phyloP scores from a whole-genome alignment of 1,140 invertebrate genomes.

The Drosophila rufa region DNA sequence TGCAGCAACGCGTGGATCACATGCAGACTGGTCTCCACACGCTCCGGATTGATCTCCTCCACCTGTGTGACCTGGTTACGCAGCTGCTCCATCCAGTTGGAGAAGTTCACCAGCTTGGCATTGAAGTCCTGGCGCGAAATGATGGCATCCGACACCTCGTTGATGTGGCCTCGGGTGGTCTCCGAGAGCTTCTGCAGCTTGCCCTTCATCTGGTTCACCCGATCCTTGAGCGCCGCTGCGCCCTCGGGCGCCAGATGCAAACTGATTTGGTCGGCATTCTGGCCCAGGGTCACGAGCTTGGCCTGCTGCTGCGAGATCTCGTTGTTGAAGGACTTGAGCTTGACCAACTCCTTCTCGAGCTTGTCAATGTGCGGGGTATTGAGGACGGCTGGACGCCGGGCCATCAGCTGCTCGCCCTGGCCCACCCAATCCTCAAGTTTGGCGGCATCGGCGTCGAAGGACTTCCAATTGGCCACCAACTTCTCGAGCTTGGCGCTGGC shows the following conservation, averaged over 20 bases:
- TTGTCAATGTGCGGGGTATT: conserved; percentile 90
- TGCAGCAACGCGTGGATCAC: conserved; percentile 92
- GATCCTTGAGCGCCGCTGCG: conserved; percentile 89
- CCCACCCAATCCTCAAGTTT: conserved; percentile 91
- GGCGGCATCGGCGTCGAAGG: conserved; percentile 90
- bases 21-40: conserved; percentile 91
- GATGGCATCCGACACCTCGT: conserved; percentile 92
- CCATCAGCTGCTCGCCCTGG: conserved; percentile 88
- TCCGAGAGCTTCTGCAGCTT: conserved; percentile 90
- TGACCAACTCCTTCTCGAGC: conserved; percentile 90
- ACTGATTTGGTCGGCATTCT: conserved; percentile 91
- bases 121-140: conserved; percentile 93
- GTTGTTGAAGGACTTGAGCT: conserved; percentile 92
- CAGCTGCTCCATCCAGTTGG: conserved; percentile 93
- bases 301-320: conserved; percentile 93
- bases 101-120: conserved; percentile 92
- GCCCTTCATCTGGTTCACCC: conserved; percentile 90
- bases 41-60: conserved; percentile 92
- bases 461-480: conserved; percentile 92
- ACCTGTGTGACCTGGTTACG: conserved; percentile 91
- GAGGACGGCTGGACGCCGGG: conserved; percentile 86
- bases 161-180: conserved; percentile 90
- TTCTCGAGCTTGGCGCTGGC: conserved; percentile 91
- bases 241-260: conserved; percentile 92
- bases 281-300: conserved; percentile 91